Evolutionary conservation across 92 coral and sea anemone genomes (phyloP).

Genomic region (Virgularia gustaviana): DNA sequence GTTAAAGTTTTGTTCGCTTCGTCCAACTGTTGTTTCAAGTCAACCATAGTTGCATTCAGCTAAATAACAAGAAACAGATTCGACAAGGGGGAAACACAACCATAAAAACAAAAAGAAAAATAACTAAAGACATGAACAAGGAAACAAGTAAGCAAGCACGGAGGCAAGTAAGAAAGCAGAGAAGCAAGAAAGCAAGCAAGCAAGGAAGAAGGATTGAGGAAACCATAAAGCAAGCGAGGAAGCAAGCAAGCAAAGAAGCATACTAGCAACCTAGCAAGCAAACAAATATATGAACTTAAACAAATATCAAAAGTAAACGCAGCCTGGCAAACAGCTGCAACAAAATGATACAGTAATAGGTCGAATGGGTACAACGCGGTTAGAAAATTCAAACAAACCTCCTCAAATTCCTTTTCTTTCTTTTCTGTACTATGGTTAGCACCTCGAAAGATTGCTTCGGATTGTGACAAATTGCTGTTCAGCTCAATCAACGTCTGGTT

Average conservation of each 20-base stretch:
- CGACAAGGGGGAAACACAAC: too few relatives aligned
- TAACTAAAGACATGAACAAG: neutral
- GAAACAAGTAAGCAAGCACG: too few relatives aligned
- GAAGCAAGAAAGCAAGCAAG: neutral
- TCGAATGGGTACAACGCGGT: neutral
- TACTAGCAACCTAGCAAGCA: too few relatives aligned
- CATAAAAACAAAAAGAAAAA: too few relatives aligned
- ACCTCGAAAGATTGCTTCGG: slow-evolving; percentile 65
- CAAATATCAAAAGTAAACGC: too few relatives aligned
- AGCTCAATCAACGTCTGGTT: slow-evolving; percentile 65
- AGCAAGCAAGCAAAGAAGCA: neutral
- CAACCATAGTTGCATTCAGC: slow-evolving; percentile 7
- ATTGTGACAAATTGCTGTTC: slow-evolving; percentile 58
- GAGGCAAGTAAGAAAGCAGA: too few relatives aligned
- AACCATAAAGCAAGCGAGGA: neutral
- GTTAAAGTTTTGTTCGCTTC: slow-evolving; percentile 24
- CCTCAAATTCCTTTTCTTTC: slow-evolving; percentile 61
- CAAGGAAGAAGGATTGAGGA: too few relatives aligned
- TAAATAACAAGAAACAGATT: neutral
- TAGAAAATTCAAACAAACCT: slow-evolving; percentile 44
- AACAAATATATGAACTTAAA: too few relatives aligned
- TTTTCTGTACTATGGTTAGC: slow-evolving; percentile 59
- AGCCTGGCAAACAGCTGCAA: too few relatives aligned
- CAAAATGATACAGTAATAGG: too few relatives aligned
- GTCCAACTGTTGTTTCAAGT: neutral